Evolutionary conservation across 2,888 invertebrate species (phyloP).

Genomic region (Epistrophe grossulariae): DNA sequence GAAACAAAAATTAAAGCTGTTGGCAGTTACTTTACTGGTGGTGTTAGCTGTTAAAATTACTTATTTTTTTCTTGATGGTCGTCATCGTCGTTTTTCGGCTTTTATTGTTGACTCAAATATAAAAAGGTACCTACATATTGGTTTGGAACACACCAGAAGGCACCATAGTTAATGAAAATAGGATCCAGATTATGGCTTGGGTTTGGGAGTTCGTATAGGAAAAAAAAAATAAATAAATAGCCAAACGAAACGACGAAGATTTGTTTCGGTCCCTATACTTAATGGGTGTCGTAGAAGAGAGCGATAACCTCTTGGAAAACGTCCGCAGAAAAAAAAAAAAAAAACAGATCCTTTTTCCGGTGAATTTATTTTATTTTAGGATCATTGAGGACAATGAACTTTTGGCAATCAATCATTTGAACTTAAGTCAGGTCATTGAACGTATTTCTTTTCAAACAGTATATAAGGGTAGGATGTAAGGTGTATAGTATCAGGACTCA

Average conservation of each 20-base stretch:
- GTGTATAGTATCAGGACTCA: too few species aligned
- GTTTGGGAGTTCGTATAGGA: conserved; percentile 13
- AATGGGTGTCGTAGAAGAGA: conserved; percentile 27
- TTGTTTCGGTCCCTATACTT: neutral
- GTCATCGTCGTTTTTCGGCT: conserved; percentile 17
- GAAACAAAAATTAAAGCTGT: conserved; percentile 53
- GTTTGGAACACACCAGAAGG: conserved; percentile 30
- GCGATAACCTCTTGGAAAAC: conserved; percentile 51
- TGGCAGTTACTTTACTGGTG: conserved; percentile 50
- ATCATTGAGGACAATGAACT: conserved; percentile 49
- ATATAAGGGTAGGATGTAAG: neutral
- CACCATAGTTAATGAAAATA: conserved; percentile 36
- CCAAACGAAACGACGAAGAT: neutral
- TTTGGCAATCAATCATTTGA: conserved; percentile 59
- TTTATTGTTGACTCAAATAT: conserved; percentile 49
- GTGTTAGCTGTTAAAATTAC: conserved; percentile 51
- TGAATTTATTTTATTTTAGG: conserved; percentile 37
- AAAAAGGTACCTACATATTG: conserved; percentile 37
- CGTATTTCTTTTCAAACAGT: conserved; percentile 10
- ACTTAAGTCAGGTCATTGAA: conserved; percentile 42
- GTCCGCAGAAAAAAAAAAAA: neutral
- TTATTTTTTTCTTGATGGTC: conserved; percentile 25
- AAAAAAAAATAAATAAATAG: conserved; percentile 19
- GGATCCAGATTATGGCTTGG: conserved; percentile 47
- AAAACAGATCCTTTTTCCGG: conserved; percentile 45